Evolutionary conservation across 2,797 vertebrate genomes (phyloP).

Genomic region (Denticeps clupeoides): DNA sequence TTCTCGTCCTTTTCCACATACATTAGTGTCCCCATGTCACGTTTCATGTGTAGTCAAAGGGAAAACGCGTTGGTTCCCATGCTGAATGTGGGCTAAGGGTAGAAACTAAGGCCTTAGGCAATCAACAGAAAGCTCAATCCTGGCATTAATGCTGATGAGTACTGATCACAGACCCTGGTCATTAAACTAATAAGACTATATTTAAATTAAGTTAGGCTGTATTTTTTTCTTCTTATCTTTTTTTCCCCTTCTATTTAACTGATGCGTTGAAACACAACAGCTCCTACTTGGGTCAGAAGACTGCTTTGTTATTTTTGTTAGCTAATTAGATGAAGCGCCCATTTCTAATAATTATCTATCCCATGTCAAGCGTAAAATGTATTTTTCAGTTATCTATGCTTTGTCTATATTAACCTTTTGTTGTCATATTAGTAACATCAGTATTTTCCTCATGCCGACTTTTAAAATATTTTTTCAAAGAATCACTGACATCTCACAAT

Average conservation of each 20-base stretch:
- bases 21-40: conserved; percentile 62
- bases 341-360: conserved; percentile 59
- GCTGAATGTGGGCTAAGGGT: conserved; percentile 52
- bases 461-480: too few species aligned
- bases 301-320: conserved; percentile 33
- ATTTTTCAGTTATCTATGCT: conserved; percentile 14
- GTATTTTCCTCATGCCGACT: too few species aligned
- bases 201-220: conserved; percentile 75
- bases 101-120: conserved; percentile 69
- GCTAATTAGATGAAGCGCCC: conserved; percentile 51
- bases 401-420: conserved; percentile 27
- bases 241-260: conserved; percentile 38
- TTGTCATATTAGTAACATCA: conserved; percentile 8
- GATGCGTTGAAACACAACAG: conserved; percentile 32
- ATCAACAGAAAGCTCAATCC: conserved; percentile 60
- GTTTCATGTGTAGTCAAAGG: conserved; percentile 59
- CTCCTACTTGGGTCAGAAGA: conserved; percentile 15
- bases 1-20: conserved; percentile 55
- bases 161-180: conserved; percentile 89
- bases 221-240: conserved; percentile 25
- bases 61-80: conserved; percentile 44
- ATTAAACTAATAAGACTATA: conserved; percentile 98
- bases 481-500: too few species aligned
- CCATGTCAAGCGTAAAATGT: conserved; percentile 50
- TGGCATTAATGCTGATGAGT: conserved; percentile 91